These are phyloP conservation scores for Amphiprion ocellaris DNA, from an alignment of 2,113 vertebrate species.

Conservation along the genomic window DNA sequence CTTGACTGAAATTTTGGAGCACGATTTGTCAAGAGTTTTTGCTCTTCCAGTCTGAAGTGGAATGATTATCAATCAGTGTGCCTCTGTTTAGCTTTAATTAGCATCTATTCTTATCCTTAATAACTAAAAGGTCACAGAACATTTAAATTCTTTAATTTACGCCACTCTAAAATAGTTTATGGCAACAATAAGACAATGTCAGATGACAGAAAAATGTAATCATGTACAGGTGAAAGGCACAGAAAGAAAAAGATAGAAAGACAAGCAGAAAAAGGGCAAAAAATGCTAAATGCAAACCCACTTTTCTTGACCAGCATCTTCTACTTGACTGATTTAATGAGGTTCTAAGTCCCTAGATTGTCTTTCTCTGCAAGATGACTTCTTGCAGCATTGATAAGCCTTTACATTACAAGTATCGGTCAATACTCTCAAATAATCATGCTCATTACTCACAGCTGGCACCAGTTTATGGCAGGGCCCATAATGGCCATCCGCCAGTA, in stretches of 20 bases:
- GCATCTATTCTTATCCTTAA: too few species aligned
- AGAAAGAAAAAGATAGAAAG: background rate
- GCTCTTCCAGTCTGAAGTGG: background rate
- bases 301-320: slow-evolving; percentile 9
- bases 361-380: slow-evolving; percentile 24
- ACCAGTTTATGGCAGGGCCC: slow-evolving; percentile 54
- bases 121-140: too few species aligned
- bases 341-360: slow-evolving; percentile 27
- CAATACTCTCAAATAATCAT: slow-evolving; percentile 66
- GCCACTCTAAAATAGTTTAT: background rate
- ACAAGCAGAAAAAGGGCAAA: slow-evolving; percentile 7
- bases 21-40: background rate
- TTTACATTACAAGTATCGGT: slow-evolving; percentile 51
- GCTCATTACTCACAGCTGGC: slow-evolving; percentile 65
- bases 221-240: background rate
- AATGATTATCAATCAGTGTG: background rate
- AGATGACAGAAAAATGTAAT: background rate
- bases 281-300: slow-evolving; percentile 1
- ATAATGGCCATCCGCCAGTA: slow-evolving; percentile 60
- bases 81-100: background rate
- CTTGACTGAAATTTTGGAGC: background rate
- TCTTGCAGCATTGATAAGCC: slow-evolving; percentile 36
- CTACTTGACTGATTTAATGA: slow-evolving; percentile 16
- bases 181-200: background rate
- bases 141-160: too few species aligned